Base-by-base conservation (phyloP, 2,113 vertebrate species). In the Nibea coibor region DNA sequence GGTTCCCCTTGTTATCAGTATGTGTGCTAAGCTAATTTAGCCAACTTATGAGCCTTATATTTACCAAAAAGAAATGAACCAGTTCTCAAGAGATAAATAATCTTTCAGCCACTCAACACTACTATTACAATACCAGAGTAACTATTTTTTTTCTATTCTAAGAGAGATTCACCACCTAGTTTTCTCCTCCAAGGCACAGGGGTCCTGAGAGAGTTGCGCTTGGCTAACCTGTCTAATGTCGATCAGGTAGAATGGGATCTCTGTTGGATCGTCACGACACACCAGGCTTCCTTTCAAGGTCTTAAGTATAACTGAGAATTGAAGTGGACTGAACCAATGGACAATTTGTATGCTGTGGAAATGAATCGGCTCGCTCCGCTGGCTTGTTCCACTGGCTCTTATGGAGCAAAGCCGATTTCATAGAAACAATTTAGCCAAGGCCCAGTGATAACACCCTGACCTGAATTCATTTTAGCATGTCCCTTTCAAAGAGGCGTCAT, bases 341-440 rank as follows among this genome's bases (percentile, higher is more conserved):
- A 58, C 78, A 75, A 58, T 70, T 59, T 51, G 65, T 62, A 28
- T 58, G 74, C 54, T 10, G 47, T 20, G 61, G 62, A 75, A 87
- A 87, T 57, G 16, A 86, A 83, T 80, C 24, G 9, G 50, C 75
- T 69, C 16, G 6, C 74, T 78, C 62, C 17, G 17, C 59, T 12
- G 43, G 45, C 47, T 78, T 31, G 45, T 68, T 78, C 54, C 50
- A 59, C 11, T 24, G 57, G 64, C 71, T 72, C 57, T 79, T 69
- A 56, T n/a, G 1, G 63, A 75, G 67, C 16, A 58, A 76, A 85
- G 88, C 50, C 16, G 64, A 80, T 88, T 86, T 71, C 26, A 79
- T 31, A 73, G 62, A 78, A 79, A 87, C 72, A 68, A 83, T 87
- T 89, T 82, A 69, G 77, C 42, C 45, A 68, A 61, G 20, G 78